Evolutionary conservation across 1,140 invertebrate species (phyloP).

Genomic region (Carcinoscorpius rotundicauda): DNA sequence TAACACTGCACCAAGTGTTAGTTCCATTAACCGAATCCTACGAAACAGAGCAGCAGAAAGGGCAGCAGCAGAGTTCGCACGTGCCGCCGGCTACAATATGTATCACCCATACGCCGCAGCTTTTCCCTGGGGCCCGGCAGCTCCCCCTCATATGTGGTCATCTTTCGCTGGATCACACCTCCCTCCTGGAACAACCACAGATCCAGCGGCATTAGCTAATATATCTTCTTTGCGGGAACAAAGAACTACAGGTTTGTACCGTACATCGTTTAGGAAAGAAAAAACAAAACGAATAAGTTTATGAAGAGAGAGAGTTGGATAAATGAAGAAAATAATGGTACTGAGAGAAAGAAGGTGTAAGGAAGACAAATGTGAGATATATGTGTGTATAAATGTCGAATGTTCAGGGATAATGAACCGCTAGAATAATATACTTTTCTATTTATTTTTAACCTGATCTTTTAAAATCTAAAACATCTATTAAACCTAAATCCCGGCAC

Average conservation of each 20-base stretch:
- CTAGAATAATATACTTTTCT: no score
- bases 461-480: no score
- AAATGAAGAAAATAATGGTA: no score
- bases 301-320: no score
- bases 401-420: no score
- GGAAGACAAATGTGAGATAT: no score
- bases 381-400: no score
- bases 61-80: conserved; percentile 83
- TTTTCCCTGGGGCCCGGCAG: conserved; percentile 10
- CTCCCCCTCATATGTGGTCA: conserved; percentile 10
- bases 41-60: conserved; percentile 75
- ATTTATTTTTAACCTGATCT: no score
- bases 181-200: conserved; percentile 9
- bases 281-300: no score
- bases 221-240: conserved; percentile 14
- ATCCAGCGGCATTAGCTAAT: conserved; percentile 7
- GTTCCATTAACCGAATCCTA: conserved; percentile 83
- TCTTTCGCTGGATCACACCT: conserved; percentile 8
- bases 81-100: conserved; percentile 75
- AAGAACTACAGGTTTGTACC: conserved; percentile 6
- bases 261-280: no score
- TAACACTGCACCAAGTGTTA: conserved; percentile 70
- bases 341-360: no score
- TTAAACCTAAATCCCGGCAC: no score
- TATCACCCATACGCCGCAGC: conserved; percentile 39